Conservation (phyloP, 2,113 vertebrate species). For the Chamaea fasciata region DNA sequence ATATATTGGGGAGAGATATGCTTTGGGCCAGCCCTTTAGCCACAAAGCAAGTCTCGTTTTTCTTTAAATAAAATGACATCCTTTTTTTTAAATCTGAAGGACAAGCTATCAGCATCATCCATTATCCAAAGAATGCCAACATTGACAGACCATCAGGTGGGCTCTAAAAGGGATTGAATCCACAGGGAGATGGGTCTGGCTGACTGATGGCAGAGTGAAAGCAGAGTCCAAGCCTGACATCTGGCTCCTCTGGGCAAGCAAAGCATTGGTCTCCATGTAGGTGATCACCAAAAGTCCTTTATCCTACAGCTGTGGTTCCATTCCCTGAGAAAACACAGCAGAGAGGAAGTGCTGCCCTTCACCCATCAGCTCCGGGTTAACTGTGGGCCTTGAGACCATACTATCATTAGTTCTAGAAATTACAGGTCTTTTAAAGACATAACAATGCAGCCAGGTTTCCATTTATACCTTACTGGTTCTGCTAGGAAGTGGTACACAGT, state of each 20-base stretch:
- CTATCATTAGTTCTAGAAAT: neutral
- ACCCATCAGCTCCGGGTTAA: neutral
- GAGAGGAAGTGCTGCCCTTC: neutral
- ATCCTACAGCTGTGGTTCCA: neutral
- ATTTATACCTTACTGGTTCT: neutral
- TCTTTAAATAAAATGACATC: neutral
- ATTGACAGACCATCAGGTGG: neutral
- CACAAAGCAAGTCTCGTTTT: neutral
- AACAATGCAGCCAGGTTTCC: neutral
- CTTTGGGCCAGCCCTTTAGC: neutral
- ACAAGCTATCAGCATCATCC: neutral
- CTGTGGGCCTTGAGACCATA: neutral
- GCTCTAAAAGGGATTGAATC: neutral
- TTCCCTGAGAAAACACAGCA: neutral
- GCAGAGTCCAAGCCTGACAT: neutral
- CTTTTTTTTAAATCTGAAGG: neutral
- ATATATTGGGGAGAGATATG: neutral
- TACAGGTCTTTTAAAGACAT: neutral
- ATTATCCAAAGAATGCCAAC: neutral
- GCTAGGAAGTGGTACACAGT: neutral
- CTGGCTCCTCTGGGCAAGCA: neutral
- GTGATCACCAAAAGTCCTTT: neutral
- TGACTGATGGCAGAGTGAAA: neutral
- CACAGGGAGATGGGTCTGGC: neutral
- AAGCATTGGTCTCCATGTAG: rapidly evolving